Base-by-base conservation (phyloP, 2,888 invertebrate genomes). In the Aphidoletes aphidimyza region DNA sequence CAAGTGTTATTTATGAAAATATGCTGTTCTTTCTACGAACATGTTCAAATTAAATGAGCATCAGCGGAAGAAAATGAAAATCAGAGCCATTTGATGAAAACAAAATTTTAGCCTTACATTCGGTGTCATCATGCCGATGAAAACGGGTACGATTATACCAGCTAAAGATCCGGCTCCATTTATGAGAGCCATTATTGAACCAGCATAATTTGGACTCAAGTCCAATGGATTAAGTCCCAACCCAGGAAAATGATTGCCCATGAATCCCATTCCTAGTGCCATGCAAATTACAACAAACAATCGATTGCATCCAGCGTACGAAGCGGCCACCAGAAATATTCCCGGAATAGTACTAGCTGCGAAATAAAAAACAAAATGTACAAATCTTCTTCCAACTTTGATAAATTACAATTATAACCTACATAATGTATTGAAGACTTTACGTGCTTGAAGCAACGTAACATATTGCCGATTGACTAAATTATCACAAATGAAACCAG, bases 91-190 rank as follows among this genome's bases (percentile, higher is more conserved):
- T 17, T n/a, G n/a, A n/a, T 17, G 17, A 17, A 47, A 47, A 47
- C 9, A 17, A 17, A 9, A 17, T 54, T 22, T 22, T 39, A 39
- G 39, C n/a, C 54, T 54, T 54, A 54, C 54, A 6, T 54, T 3
- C 6, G 54, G 54, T 11, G 22, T 9, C 54, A 54, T 22, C 0
- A 54, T 1, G 3, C 54, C 54, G 22, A 54, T 22, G 9, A 54
- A 22, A 6, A 22, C 22, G 3, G 22, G 22, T 8, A 22, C 54
- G 5, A 22, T 90, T 86, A 94, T 94, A 54, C 94, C 94, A 0
- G 94, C 93, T 26, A 94, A 91, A 0, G 94, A 94, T 22, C 94
- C 94, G 78, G 94, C 93, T 0, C 94, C 94, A 87, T 93, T 93
- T 14, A 93, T 93, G 42, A 93, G 92, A 2, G 93, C 93, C 93